Conservation (phyloP, 2,888 invertebrate species). For the Heliconius erato region DNA sequence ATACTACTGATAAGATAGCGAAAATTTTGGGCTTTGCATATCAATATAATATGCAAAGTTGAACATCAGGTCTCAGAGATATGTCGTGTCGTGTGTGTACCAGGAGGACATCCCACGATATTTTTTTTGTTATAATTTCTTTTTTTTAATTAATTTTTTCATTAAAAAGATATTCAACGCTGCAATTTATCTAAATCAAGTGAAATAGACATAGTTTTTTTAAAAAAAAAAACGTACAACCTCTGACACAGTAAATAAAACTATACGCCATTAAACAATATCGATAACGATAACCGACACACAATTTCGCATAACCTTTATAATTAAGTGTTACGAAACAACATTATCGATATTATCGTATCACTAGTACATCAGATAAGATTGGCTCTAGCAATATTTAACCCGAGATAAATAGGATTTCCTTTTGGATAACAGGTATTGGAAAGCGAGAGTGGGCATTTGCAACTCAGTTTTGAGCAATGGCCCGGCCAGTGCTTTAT, state of each 20-base stretch:
- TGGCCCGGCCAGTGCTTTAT: not conserved
- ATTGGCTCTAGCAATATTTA: slow-evolving; percentile 28
- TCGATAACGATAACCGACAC: slow-evolving; percentile 33
- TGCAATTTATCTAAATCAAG: not conserved
- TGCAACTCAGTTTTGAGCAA: slow-evolving; percentile 16
- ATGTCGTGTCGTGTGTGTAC: not conserved
- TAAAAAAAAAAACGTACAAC: not conserved
- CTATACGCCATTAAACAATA: slow-evolving; percentile 7
- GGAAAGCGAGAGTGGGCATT: slow-evolving; percentile 36
- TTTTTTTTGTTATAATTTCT: too few species aligned
- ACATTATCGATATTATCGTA: slow-evolving; percentile 36
- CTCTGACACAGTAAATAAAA: slow-evolving; percentile 2
- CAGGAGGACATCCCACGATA: not conserved
- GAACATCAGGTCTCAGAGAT: not conserved
- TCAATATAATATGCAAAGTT: too few species aligned
- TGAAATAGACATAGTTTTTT: not conserved
- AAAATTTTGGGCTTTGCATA: too few species aligned
- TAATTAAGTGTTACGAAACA: slow-evolving; percentile 32
- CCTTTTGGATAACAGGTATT: slow-evolving; percentile 37
- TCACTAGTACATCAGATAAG: slow-evolving; percentile 38
- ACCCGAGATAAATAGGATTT: slow-evolving; percentile 35
- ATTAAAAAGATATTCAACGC: too few species aligned
- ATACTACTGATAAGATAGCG: too few species aligned
- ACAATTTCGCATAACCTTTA: slow-evolving; percentile 31
- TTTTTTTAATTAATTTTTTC: not conserved